Conservation (phyloP, 2,797 vertebrate genomes). For the Sebastolobus alascanus region DNA sequence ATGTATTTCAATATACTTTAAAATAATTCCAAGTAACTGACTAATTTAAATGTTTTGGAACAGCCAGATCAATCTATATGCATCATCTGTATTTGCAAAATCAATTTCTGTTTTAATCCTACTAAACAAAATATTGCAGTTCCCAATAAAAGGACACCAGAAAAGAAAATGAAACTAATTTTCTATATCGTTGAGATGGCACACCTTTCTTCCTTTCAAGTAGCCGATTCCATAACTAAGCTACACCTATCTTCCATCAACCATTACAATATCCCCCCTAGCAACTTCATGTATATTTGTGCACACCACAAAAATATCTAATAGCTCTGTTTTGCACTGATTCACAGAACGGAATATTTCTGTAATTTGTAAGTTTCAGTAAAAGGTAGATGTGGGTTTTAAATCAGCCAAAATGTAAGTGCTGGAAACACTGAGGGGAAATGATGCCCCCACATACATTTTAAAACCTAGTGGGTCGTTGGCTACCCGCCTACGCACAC, state of each 20-base stretch:
- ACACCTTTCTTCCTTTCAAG: not conserved
- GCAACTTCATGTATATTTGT: not conserved
- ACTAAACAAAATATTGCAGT: not conserved
- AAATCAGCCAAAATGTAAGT: not conserved
- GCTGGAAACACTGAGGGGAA: constrained; percentile 29
- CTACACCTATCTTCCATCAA: not conserved
- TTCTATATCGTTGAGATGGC: not conserved
- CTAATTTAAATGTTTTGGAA: no score
- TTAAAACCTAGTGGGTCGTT: constrained; percentile 38
- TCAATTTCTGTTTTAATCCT: not conserved
- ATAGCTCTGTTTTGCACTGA: not conserved
- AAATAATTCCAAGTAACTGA: no score
- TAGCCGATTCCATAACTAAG: not conserved
- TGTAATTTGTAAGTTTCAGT: not conserved
- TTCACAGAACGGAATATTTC: not conserved
- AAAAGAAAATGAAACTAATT: not conserved
- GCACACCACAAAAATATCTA: not conserved
- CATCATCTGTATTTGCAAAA: not conserved
- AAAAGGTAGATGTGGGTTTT: not conserved
- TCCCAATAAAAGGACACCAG: not conserved
- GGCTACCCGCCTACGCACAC: constrained; percentile 62
- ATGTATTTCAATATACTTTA: no score
- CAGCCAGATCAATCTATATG: not conserved
- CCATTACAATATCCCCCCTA: not conserved
- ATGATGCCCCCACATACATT: constrained; percentile 9